These are phyloP conservation scores for Agapornis canus DNA, from an alignment of 2,797 vertebrate species.

Conservation along the genomic window DNA sequence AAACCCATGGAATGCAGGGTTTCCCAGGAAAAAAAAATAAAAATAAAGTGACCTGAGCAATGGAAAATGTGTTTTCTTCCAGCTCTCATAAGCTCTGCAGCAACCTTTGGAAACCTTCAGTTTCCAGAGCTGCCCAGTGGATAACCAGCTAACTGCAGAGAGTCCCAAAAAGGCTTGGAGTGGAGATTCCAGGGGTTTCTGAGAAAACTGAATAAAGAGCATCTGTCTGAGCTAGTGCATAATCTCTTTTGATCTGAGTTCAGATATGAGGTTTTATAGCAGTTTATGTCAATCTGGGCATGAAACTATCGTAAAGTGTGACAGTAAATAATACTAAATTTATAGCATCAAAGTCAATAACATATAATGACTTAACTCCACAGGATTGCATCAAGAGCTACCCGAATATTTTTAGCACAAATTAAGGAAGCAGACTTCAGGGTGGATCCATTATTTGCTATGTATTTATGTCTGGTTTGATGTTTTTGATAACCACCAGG, in stretches of 20 bases:
- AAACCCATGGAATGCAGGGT: background rate
- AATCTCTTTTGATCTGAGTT: slow-evolving; percentile 47
- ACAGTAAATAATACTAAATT: slow-evolving; percentile 15
- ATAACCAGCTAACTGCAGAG: slow-evolving; percentile 1
- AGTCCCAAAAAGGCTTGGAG: background rate
- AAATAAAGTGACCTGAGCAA: background rate
- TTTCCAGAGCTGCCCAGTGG: background rate
- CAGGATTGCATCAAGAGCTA: background rate
- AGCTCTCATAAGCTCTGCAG: background rate
- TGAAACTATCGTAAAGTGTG: background rate
- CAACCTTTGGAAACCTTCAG: background rate
- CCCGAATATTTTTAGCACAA: slow-evolving; percentile 20
- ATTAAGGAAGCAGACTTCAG: background rate
- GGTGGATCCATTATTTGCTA: background rate
- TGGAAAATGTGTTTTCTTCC: slow-evolving; percentile 22
- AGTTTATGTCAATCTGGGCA: slow-evolving; percentile 7
- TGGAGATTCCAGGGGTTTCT: slow-evolving; percentile 55
- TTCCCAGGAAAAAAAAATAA: slow-evolving; percentile 12
- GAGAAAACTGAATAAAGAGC: slow-evolving; percentile 22
- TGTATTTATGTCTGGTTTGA: slow-evolving; percentile 5
- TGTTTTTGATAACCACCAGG: background rate
- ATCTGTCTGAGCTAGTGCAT: slow-evolving; percentile 26
- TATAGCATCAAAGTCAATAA: slow-evolving; percentile 13
- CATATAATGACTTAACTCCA: background rate
- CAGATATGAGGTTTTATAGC: slow-evolving; percentile 33